Conservation (phyloP, 1,140 invertebrate genomes). For the Metaphire vulgaris region DNA sequence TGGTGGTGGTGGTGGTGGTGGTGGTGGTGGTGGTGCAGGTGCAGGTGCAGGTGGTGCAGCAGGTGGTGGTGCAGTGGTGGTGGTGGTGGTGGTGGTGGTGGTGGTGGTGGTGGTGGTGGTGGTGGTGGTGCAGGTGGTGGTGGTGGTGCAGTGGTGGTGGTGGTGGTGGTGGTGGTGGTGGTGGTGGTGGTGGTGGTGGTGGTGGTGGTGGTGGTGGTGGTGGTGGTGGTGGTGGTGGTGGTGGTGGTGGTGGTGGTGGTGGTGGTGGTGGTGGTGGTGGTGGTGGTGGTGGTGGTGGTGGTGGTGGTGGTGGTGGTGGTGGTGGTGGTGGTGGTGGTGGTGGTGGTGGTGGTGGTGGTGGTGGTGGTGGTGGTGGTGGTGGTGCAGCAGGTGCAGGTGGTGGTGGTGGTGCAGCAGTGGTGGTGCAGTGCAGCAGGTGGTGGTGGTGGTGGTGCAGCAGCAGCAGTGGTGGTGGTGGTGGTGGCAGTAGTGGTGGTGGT, state of each 20-base stretch:
- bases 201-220: slow-evolving; percentile 8
- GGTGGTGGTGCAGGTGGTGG: too few relatives aligned
- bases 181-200: slow-evolving; percentile 8
- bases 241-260: slow-evolving; percentile 8
- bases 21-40: slow-evolving; percentile 4
- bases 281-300: slow-evolving; percentile 8
- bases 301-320: slow-evolving; percentile 8
- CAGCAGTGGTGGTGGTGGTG: slow-evolving; percentile 8
- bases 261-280: slow-evolving; percentile 8
- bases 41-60: background rate
- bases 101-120: too few relatives aligned
- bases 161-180: slow-evolving; percentile 8
- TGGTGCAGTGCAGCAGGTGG: too few relatives aligned
- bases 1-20: slow-evolving; percentile 8
- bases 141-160: slow-evolving; percentile 8
- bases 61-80: background rate
- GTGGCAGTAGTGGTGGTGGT: slow-evolving; percentile 8
- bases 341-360: slow-evolving; percentile 8
- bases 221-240: slow-evolving; percentile 8
- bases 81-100: too few relatives aligned
- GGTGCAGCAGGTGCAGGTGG: background rate
- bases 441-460: too few relatives aligned
- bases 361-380: slow-evolving; percentile 8
- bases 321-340: slow-evolving; percentile 8
- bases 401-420: slow-evolving; percentile 8